Evolutionary conservation across 2,797 vertebrate species (phyloP).

Genomic region (Miichthys miiuy): DNA sequence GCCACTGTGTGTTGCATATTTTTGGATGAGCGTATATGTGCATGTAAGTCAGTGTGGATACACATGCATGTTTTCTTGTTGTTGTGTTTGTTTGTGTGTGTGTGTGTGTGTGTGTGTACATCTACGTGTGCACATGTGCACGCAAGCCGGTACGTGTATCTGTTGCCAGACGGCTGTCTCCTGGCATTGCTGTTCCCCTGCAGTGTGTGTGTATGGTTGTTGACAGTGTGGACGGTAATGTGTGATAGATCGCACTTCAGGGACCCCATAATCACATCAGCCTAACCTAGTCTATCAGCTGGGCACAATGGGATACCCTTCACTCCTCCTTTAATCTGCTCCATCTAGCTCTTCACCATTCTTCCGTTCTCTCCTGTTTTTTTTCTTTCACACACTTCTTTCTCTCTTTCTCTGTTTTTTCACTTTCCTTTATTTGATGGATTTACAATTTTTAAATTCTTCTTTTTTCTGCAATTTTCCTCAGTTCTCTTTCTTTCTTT

Average conservation of each 20-base stretch:
- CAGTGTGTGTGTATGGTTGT: conserved; percentile 85
- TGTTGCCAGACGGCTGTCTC: conserved; percentile 87
- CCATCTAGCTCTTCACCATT: conserved; percentile 78
- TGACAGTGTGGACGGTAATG: conserved; percentile 90
- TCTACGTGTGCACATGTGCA: conserved; percentile 63
- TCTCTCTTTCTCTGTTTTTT: conserved; percentile 21
- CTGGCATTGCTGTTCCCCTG: conserved; percentile 86
- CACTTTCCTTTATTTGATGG: conserved; percentile 25
- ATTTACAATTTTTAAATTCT: neutral
- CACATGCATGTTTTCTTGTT: conserved; percentile 16
- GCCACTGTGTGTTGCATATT: conserved; percentile 21
- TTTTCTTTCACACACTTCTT: conserved; percentile 44
- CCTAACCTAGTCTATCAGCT: conserved; percentile 87
- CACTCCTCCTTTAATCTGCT: conserved; percentile 85
- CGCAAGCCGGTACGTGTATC: conserved; percentile 69
- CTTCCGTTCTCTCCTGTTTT: conserved; percentile 42
- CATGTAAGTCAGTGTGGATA: conserved; percentile 18
- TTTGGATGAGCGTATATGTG: conserved; percentile 19
- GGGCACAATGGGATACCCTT: conserved; percentile 87
- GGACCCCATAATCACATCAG: conserved; percentile 90
- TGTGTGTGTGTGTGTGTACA: conserved; percentile 46
- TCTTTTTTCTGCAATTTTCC: neutral
- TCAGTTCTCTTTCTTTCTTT: neutral
- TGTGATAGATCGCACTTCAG: conserved; percentile 90
- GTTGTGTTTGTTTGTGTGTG: conserved; percentile 21